These are phyloP conservation scores for Phocoena sinus DNA, from an alignment of 2,113 vertebrate species.

Conservation along the genomic window DNA sequence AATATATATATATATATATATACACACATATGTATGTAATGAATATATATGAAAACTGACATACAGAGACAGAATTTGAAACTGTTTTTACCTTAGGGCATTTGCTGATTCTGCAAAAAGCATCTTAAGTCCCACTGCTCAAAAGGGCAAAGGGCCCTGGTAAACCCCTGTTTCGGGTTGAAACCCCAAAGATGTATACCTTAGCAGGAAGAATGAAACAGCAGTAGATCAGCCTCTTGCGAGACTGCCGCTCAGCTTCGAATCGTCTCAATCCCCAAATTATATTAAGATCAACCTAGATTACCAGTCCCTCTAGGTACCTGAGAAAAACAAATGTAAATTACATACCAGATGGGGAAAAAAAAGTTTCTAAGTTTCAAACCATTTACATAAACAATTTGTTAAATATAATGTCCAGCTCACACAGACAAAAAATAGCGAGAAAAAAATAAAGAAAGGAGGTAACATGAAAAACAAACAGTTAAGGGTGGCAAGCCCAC, in stretches of 20 bases:
- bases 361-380: neutral
- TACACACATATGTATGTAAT: too few relatives aligned
- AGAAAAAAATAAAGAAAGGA: neutral
- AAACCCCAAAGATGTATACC: neutral
- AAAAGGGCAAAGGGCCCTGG: neutral
- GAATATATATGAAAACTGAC: neutral
- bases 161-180: neutral
- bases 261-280: neutral
- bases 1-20: too few relatives aligned
- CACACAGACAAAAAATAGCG: neutral
- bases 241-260: neutral
- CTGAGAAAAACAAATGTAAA: neutral
- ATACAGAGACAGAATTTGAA: neutral
- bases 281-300: neutral
- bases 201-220: neutral
- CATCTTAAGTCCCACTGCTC: neutral
- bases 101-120: constrained; percentile 2
- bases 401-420: neutral
- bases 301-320: neutral
- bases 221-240: neutral
- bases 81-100: neutral
- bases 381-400: neutral
- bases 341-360: neutral
- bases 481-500: neutral
- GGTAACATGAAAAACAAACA: neutral